Conservation (phyloP, 2,113 vertebrate genomes). For the Salvelinus namaycush region DNA sequence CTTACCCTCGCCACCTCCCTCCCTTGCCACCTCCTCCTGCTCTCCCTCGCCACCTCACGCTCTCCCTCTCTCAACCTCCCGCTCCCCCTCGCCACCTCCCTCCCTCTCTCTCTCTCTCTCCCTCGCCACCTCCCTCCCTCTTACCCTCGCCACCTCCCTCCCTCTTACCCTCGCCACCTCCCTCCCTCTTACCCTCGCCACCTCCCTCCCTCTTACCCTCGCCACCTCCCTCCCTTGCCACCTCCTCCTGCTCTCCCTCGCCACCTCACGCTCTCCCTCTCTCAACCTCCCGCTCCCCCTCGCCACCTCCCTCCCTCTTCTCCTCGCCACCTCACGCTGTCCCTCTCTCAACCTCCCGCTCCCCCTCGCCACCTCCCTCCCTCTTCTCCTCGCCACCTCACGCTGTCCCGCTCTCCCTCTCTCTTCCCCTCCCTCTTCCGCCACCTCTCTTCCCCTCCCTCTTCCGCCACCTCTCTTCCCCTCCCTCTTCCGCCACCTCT, state of each 20-base stretch:
- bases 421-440: fast-evolving
- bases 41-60: neutral
- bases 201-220: constrained; percentile 17
- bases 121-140: too few relatives aligned
- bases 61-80: neutral
- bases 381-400: too few relatives aligned
- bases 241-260: neutral
- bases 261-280: fast-evolving
- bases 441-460: too few relatives aligned
- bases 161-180: constrained; percentile 12
- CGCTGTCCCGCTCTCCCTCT: too few relatives aligned
- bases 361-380: too few relatives aligned
- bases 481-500: too few relatives aligned
- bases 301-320: too few relatives aligned
- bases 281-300: fast-evolving
- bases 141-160: neutral
- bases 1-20: too few relatives aligned
- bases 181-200: neutral
- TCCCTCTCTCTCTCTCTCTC: fast-evolving
- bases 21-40: constrained; percentile 10
- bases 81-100: too few relatives aligned
- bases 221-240: constrained; percentile 18
- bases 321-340: too few relatives aligned
- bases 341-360: too few relatives aligned
- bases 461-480: too few relatives aligned